Evolutionary conservation across 2,113 vertebrate genomes (phyloP), one percentile per base, ranked within the genome.

Genomic region (Pogonocichla stellata): DNA sequence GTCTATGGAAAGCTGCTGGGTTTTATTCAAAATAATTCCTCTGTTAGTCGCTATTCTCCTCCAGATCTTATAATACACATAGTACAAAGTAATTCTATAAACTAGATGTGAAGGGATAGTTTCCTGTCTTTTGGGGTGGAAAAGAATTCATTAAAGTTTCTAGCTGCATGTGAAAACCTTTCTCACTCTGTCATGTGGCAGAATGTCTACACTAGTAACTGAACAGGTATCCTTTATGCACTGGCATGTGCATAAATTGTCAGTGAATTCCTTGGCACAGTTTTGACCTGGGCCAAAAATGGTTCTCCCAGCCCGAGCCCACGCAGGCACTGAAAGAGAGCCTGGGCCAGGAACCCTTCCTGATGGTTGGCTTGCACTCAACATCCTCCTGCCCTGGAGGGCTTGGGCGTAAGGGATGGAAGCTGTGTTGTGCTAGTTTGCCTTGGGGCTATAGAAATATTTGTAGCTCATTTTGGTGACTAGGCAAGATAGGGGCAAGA

Each of bases 351-450:
- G 33, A 71, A 6, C 13, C 26, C 43, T n/a, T 40, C 29, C 51
- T 34, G 19, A 48, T 0, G 0, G 12, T 45, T 10, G 10, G 34
- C 29, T 86, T 78, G 77, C 29, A 42, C 26, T 33, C 29, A 58
- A 6, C 6, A 1, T 33, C 25, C 43, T 67, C 48, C 45, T 61
- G 61, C 12, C 18, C 48, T 28, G 20, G 51, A 78, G 38, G 12
- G 13, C 42, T 79, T 0, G 0, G 33, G 3, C 56, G 14, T n/a
- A 23, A 17, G 3, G 9, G 34, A 38, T 42, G 36, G 28, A 48
- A 80, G 19, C 11, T 1, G 1, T 51, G 8, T 18, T 75, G 31
- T 45, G 42, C 22, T 79, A n/a, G n/a, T 81, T 71, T 62, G 14
- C 65, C 56, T 67, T 2, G 1, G 15, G 40, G 38, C 33, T 84